Base-by-base conservation (phyloP, 2,113 vertebrate genomes). In the Gobius niger region DNA sequence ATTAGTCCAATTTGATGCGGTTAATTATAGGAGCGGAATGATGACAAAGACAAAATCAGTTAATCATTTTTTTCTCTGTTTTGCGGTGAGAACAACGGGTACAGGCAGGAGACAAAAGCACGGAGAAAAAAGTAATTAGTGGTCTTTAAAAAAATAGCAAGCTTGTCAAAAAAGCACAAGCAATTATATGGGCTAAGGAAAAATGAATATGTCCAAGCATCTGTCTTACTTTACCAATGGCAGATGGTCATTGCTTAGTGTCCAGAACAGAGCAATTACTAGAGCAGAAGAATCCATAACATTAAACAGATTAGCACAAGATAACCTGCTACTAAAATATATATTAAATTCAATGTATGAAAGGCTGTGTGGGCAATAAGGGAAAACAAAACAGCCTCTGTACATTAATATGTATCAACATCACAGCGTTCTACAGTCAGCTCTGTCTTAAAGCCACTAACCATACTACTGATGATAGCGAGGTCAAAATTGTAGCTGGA, bases 1-100 rank as follows among this genome's bases (percentile, higher is more conserved):
- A 90, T 91, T 90, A 90, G 81, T 75, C 75, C 78, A 73, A 83
- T 80, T 68, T 82, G 83, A 85, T 83, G 78, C 67, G 7, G 71
- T 71, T 85, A 85, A 89, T 91, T 91, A 85, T 73, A 75, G 66
- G 59, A 82, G 71, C 81, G 73, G 75, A 84, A 80, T 75, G 73
- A 83, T 86, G 83, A 76, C 70, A 76, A 65, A 19, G 7, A 46
- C 59, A 57, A 60, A 76, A 67, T 64, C 60, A 75, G 34, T 63
- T 63, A 61, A 78, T 76, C 69, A 67, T 77, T 71, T 9, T 70
- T 44, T 67, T 57, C 53, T 71, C 11, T 70, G 47, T 67, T 57
- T 57, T 49, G 54, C 24, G 67, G 16, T 67, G 68, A 57, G 60
- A 53, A 62, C n/a, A 59, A 65, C 68, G 41, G 51, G 67, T 59